Evolutionary conservation across 2,797 vertebrate species (phyloP), one percentile per base, ranked within the genome.

Genomic region (Spheniscus humboldti): DNA sequence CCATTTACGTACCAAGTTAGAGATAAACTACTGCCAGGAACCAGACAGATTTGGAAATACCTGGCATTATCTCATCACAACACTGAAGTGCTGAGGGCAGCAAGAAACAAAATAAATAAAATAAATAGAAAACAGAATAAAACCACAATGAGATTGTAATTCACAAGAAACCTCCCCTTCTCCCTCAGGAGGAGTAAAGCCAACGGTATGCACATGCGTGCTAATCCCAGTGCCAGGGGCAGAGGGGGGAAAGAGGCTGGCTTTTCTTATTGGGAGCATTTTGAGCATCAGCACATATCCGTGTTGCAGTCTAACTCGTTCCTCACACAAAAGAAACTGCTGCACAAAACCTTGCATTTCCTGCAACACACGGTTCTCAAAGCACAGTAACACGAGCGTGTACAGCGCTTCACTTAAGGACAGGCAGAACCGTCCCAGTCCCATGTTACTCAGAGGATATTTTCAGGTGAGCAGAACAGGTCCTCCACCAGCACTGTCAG

Each of bases 131-230:
- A 27, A 6, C 8, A 45, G 24, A 86, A 41, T 30, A 76, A 69
- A 94, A 27, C n/a, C 76, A 56, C 37, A 35, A 12, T 0, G 5
- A 18, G 37, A 12, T 3, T 64, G 57, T 47, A 47, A 10, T 16
- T 66, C 37, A 25, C 31, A 63, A 31, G n/a, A 72, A 72, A 35
- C 15, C 24, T 23, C 30, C 41, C 20, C 24, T 59, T 47, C 31
- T 56, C 9, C 22, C n/a, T 30, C n/a, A 23, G 37, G 35, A 88
- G n/a, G 18, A 10, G 16, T 6, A 53, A 52, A 76, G 43, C 37
- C 35, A 25, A 27, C 43, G 16, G 15, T 3, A 12, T 0, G 3
- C 3, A 30, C 24, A 9, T 4, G 4, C 6, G 3, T 2, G 5
- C 43, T 16, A n/a, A n/a, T 20, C 48, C 82, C 68, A 25, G 60